Conservation (phyloP, 1,140 invertebrate genomes). For the Bombus fervidus region DNA sequence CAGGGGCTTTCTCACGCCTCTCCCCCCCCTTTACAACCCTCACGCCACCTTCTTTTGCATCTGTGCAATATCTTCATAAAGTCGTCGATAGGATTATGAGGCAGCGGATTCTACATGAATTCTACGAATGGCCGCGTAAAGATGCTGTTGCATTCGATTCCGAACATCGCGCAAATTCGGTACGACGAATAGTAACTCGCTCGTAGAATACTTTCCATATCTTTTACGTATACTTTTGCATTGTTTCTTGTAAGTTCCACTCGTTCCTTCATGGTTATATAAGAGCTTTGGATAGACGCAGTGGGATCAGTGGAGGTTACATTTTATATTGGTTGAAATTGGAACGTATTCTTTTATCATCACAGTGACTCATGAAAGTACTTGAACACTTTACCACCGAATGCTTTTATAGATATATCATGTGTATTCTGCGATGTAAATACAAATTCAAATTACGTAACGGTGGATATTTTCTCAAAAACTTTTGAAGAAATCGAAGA, state of each 20-base stretch:
- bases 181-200: background rate
- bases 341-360: background rate
- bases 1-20: conserved; percentile 40
- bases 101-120: conserved; percentile 42
- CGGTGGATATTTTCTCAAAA: background rate
- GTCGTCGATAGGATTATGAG: conserved; percentile 70
- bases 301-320: background rate
- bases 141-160: background rate
- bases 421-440: no score
- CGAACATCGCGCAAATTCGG: background rate
- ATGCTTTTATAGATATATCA: no score
- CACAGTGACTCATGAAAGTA: background rate
- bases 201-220: background rate
- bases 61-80: conserved; percentile 66
- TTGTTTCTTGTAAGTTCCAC: background rate
- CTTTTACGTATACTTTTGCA: background rate
- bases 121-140: conserved; percentile 8
- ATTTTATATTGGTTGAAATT: background rate
- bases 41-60: conserved; percentile 64
- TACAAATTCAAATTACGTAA: background rate
- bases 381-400: background rate
- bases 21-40: conserved; percentile 49
- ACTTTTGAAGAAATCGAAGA: background rate
- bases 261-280: background rate
- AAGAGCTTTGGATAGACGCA: background rate